phyloP scores from a whole-genome alignment of 1,140 invertebrate species.

The Caenorhabditis tropicalis region DNA sequence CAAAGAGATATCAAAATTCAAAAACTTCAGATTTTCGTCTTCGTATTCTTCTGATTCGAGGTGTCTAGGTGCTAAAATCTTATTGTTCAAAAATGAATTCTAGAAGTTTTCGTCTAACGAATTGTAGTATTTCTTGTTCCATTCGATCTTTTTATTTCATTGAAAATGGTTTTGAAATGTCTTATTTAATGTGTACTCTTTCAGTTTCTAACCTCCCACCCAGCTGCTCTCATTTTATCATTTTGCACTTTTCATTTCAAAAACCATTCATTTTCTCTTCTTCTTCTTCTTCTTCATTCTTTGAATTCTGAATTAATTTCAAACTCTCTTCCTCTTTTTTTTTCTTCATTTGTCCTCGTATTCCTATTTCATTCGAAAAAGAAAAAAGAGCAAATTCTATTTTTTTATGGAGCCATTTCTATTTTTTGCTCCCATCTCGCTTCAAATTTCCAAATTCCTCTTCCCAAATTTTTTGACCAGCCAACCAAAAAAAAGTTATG shows the following conservation, averaged over 20 bases:
- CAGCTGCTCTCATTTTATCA: too few species aligned
- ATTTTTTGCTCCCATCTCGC: not conserved
- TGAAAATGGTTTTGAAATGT: too few species aligned
- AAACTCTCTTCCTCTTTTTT: too few species aligned
- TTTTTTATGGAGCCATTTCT: slow-evolving; percentile 17
- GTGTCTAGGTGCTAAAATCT: not conserved
- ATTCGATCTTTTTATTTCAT: too few species aligned
- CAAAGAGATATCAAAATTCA: not conserved
- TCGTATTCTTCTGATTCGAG: not conserved
- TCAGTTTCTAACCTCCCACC: too few species aligned
- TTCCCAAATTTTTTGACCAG: not conserved
- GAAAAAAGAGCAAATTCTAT: slow-evolving; percentile 32
- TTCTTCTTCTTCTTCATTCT: not conserved
- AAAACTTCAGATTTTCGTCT: not conserved
- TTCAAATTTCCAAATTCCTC: not conserved
- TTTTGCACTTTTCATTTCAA: too few species aligned
- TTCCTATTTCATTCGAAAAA: not conserved
- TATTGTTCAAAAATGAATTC: too few species aligned
- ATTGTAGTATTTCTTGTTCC: too few species aligned
- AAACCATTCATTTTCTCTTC: too few species aligned
- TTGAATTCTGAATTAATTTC: not conserved
- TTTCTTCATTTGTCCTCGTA: too few species aligned
- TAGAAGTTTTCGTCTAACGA: too few species aligned
- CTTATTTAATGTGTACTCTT: too few species aligned
- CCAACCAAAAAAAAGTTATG: slow-evolving; percentile 40